phyloP scores from a whole-genome alignment of 2,888 invertebrate species.

The Mongoloraphidia duomilia region DNA sequence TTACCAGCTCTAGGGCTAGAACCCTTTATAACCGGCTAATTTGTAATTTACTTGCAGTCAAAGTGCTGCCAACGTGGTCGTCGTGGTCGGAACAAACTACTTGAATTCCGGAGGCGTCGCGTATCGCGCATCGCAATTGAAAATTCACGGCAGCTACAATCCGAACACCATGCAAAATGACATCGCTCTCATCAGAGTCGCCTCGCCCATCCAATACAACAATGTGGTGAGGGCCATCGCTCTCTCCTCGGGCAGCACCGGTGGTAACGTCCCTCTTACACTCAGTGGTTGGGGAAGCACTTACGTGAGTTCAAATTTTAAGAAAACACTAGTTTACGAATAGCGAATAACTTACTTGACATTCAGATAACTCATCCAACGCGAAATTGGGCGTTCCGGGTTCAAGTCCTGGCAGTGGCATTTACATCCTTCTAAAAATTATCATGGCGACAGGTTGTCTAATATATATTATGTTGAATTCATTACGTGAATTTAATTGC shows the following conservation, averaged over 20 bases:
- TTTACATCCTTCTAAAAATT: no score
- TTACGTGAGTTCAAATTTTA: slow-evolving; percentile 5
- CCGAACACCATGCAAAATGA: slow-evolving; percentile 27
- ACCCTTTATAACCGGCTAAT: background rate
- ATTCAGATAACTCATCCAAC: no score
- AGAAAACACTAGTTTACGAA: no score
- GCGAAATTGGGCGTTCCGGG: no score
- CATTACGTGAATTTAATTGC: no score
- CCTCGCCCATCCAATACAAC: background rate
- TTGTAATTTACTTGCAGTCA: slow-evolving; percentile 19
- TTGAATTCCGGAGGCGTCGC: slow-evolving; percentile 28
- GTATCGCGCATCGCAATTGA: slow-evolving; percentile 26
- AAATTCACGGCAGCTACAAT: slow-evolving; percentile 29
- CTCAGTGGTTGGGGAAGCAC: slow-evolving; percentile 10
- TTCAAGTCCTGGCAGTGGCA: no score
- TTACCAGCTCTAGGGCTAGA: background rate
- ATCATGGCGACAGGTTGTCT: no score
- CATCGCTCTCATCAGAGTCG: slow-evolving; percentile 30
- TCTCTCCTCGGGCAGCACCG: slow-evolving; percentile 1
- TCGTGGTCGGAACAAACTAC: slow-evolving; percentile 33
- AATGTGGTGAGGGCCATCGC: background rate
- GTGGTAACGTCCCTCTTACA: background rate
- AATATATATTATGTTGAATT: no score
- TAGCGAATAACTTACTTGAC: no score
- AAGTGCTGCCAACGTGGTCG: slow-evolving; percentile 18